phyloP scores from a whole-genome alignment of 2,113 vertebrate genomes.

The Phyllopteryx taeniolatus region DNA sequence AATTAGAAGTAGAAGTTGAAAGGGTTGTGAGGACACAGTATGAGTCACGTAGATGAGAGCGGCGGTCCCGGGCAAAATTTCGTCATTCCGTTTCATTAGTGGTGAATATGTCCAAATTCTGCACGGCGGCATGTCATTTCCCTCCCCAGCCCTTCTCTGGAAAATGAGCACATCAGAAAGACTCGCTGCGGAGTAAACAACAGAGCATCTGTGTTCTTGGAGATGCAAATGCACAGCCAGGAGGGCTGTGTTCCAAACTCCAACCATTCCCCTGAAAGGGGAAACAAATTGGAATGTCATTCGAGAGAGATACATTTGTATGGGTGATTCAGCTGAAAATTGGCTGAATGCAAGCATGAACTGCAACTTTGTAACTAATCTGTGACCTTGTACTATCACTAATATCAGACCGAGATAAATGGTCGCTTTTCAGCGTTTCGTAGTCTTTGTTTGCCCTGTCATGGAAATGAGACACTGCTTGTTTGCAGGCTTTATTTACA shows the following conservation, averaged over 20 bases:
- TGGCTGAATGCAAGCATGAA: slow-evolving; percentile 47
- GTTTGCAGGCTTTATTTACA: slow-evolving; percentile 17
- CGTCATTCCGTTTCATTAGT: slow-evolving; percentile 61
- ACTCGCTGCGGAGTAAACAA: slow-evolving; percentile 35
- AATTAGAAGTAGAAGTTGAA: slow-evolving; percentile 41
- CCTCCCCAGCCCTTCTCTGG: slow-evolving; percentile 24
- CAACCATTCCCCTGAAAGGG: slow-evolving; percentile 35
- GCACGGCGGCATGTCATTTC: slow-evolving; percentile 35
- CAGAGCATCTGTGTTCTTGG: slow-evolving; percentile 53
- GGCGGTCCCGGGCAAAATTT: slow-evolving; percentile 33
- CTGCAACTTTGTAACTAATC: slow-evolving; percentile 43
- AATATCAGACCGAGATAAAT: slow-evolving; percentile 42
- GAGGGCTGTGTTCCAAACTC: slow-evolving; percentile 29
- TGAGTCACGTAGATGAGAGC: slow-evolving; percentile 33
- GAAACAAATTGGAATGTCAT: slow-evolving; percentile 43
- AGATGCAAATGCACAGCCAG: slow-evolving; percentile 40
- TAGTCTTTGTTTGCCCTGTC: slow-evolving; percentile 26
- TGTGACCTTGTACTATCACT: slow-evolving; percentile 31
- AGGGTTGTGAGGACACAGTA: slow-evolving; percentile 31
- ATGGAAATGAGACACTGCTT: slow-evolving; percentile 29
- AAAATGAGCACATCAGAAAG: slow-evolving; percentile 49
- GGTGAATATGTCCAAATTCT: slow-evolving; percentile 46
- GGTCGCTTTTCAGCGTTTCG: slow-evolving; percentile 27
- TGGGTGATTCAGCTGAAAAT: slow-evolving; percentile 49
- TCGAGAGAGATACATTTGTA: slow-evolving; percentile 39